Conservation (phyloP, 2,888 invertebrate species). For the Cosmia trapezina region DNA sequence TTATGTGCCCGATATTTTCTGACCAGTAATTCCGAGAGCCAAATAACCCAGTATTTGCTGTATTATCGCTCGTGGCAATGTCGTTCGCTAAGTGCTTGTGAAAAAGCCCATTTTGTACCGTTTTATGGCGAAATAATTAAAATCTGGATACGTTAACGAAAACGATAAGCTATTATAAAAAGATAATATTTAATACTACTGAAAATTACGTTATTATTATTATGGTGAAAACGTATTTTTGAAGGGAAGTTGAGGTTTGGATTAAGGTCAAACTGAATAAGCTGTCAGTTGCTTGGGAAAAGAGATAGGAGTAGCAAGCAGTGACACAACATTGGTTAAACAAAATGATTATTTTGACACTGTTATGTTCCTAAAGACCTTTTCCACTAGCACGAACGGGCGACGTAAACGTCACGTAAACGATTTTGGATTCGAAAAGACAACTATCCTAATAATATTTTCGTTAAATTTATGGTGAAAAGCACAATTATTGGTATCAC, state of each 20-base stretch:
- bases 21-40: conserved; percentile 74
- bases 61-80: conserved; percentile 65
- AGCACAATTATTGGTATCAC: too few species aligned
- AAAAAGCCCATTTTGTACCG: conserved; percentile 47
- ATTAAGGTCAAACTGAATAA: not conserved
- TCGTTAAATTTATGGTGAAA: too few species aligned
- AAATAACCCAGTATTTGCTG: conserved; percentile 71
- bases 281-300: not conserved
- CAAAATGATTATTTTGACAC: not conserved
- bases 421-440: not conserved
- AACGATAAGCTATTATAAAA: conserved; percentile 6
- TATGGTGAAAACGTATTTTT: not conserved
- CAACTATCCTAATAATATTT: not conserved
- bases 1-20: conserved; percentile 74
- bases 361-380: not conserved
- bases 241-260: not conserved
- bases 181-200: conserved; percentile 6
- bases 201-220: conserved; percentile 3
- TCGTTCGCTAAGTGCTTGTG: conserved; percentile 59
- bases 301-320: not conserved
- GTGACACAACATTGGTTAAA: not conserved
- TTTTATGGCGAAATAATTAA: conserved; percentile 50
- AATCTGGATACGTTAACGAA: conserved; percentile 24
- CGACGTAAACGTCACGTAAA: not conserved
- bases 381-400: not conserved